These are phyloP conservation scores for Helicoverpa zea DNA, from an alignment of 1,140 invertebrate genomes.

Conservation along the genomic window DNA sequence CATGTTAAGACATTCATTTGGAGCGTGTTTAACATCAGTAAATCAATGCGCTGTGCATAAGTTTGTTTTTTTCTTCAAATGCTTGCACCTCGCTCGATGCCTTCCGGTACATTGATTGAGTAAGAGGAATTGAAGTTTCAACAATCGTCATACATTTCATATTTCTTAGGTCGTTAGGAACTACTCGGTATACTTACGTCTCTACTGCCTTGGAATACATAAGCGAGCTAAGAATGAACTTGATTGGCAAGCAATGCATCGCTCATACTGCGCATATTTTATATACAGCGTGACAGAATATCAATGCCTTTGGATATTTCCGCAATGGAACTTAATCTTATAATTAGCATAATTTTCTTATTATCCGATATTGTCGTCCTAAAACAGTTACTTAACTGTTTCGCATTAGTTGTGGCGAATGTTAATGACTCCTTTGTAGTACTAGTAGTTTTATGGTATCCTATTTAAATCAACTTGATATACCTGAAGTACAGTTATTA, in stretches of 20 bases:
- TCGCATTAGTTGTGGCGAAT: slow-evolving; percentile 20
- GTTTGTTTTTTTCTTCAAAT: slow-evolving; percentile 31
- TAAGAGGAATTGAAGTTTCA: slow-evolving; percentile 37
- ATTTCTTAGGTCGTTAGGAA: slow-evolving; percentile 35
- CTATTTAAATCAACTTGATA: slow-evolving; percentile 22
- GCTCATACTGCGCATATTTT: slow-evolving; percentile 55
- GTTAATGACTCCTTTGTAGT: slow-evolving; percentile 34
- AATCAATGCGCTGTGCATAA: slow-evolving; percentile 9
- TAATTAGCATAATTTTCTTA: slow-evolving; percentile 47
- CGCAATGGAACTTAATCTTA: slow-evolving; percentile 39
- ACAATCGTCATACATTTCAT: slow-evolving; percentile 46
- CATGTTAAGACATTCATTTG: slow-evolving; percentile 23
- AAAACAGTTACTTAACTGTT: slow-evolving; percentile 51
- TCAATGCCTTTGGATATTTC: slow-evolving; percentile 55
- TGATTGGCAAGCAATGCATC: slow-evolving; percentile 74
- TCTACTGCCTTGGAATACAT: slow-evolving; percentile 29
- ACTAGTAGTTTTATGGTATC: slow-evolving; percentile 1
- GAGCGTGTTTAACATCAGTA: slow-evolving; percentile 35
- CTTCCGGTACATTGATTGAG: slow-evolving; percentile 64
- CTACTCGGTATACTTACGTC: slow-evolving; percentile 25
- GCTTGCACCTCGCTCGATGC: slow-evolving; percentile 58
- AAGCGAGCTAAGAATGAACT: slow-evolving; percentile 36
- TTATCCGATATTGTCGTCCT: slow-evolving; percentile 37
- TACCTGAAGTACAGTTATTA: slow-evolving; percentile 40
- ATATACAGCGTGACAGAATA: slow-evolving; percentile 58